Conservation (phyloP, 2,888 invertebrate species). For the Coelinius sp. region DNA sequence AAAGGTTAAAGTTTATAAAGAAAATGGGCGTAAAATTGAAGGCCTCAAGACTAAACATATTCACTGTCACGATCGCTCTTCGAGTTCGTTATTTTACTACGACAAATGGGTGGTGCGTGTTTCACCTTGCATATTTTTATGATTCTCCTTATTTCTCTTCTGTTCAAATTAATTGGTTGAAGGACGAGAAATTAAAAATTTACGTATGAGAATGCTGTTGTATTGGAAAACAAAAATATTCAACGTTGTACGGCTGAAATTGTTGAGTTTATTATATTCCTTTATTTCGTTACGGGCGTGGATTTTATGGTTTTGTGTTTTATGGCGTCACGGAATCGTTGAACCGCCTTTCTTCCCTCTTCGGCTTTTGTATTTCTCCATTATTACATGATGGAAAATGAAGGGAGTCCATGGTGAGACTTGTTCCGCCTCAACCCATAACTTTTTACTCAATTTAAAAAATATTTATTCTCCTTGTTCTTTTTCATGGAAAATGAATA, state of each 20-base stretch:
- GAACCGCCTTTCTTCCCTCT: conserved; percentile 27
- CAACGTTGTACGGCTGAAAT: not conserved
- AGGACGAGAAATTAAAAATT: not conserved
- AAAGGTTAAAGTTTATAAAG: conserved; percentile 10
- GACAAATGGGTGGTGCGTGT: conserved; percentile 64
- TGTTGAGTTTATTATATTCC: conserved; percentile 31
- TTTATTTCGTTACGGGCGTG: conserved; percentile 56
- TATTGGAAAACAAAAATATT: not conserved
- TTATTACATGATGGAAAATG: conserved; percentile 1
- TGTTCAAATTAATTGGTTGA: not conserved
- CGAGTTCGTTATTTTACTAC: conserved; percentile 44
- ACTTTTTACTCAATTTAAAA: conserved; percentile 41
- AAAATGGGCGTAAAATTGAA: conserved; percentile 37
- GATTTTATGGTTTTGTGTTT: conserved; percentile 53
- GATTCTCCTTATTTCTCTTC: not conserved
- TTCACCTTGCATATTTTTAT: conserved; percentile 30
- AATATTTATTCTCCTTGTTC: conserved; percentile 29
- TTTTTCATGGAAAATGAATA: not conserved
- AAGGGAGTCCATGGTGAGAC: not conserved
- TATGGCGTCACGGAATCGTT: conserved; percentile 44
- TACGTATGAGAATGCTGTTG: too few relatives aligned
- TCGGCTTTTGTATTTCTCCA: conserved; percentile 13
- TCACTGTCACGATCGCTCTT: conserved; percentile 53
- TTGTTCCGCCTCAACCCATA: not conserved
- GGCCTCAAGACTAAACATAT: conserved; percentile 36